Conservation (phyloP, 2,797 vertebrate species). For the Clarias fuscus region DNA sequence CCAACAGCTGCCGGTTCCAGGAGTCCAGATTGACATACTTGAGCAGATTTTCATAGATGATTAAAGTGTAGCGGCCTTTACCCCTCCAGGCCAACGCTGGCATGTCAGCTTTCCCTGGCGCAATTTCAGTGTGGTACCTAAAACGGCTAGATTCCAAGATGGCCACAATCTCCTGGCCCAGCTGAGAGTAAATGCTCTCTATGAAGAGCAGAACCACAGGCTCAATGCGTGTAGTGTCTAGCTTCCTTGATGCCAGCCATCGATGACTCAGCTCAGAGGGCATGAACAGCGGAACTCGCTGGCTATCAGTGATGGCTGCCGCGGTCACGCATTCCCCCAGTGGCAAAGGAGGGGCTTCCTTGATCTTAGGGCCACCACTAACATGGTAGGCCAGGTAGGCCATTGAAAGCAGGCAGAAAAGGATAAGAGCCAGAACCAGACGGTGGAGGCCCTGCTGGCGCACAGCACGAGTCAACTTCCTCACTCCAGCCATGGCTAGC, state of each 20-base stretch:
- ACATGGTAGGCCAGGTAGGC: slow-evolving; percentile 93
- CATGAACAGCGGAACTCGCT: slow-evolving; percentile 74
- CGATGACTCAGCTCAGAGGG: slow-evolving; percentile 79
- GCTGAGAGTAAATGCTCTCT: slow-evolving; percentile 95
- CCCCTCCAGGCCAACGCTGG: slow-evolving; percentile 89
- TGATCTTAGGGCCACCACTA: slow-evolving; percentile 80
- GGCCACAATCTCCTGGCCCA: slow-evolving; percentile 93
- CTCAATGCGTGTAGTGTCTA: slow-evolving; percentile 74
- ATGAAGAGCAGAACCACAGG: slow-evolving; percentile 89
- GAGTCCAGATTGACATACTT: slow-evolving; percentile 94
- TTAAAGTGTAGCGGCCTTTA: slow-evolving; percentile 85
- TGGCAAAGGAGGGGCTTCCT: slow-evolving; percentile 83
- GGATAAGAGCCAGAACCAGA: slow-evolving; percentile 85
- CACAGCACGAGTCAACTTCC: slow-evolving; percentile 49
- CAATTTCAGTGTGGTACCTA: slow-evolving; percentile 91
- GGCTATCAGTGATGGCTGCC: slow-evolving; percentile 79
- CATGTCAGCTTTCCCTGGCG: slow-evolving; percentile 91
- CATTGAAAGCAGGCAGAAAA: slow-evolving; percentile 91
- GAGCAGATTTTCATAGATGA: slow-evolving; percentile 94
- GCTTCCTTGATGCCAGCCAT: slow-evolving; percentile 73
- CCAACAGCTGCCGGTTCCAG: slow-evolving; percentile 92
- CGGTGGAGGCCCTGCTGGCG: slow-evolving; percentile 58
- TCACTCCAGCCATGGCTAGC: slow-evolving; percentile 62
- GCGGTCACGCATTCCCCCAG: slow-evolving; percentile 82
- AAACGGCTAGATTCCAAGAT: slow-evolving; percentile 93